Evolutionary conservation across 2,113 vertebrate genomes (phyloP).

Genomic region (Seriola dumerili): DNA sequence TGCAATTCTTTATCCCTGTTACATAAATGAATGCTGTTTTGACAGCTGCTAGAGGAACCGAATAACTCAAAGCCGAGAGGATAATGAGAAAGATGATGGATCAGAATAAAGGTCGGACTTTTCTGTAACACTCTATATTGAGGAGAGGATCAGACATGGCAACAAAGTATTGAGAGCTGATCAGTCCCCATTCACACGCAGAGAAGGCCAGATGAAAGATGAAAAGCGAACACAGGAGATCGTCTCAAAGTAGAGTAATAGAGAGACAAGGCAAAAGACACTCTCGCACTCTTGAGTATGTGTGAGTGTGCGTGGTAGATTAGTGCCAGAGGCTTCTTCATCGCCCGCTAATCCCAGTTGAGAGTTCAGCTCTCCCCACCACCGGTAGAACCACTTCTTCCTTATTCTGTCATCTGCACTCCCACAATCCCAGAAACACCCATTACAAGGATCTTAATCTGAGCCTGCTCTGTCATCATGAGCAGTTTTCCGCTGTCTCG

Average conservation of each 20-base stretch:
- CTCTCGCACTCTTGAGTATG: slow-evolving; percentile 6
- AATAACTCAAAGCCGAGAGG: slow-evolving; percentile 33
- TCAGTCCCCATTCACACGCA: slow-evolving; percentile 31
- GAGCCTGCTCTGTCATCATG: slow-evolving; percentile 56
- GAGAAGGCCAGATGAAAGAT: slow-evolving; percentile 59
- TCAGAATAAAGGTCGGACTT: slow-evolving; percentile 48
- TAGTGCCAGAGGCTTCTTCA: slow-evolving; percentile 71
- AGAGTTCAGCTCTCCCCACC: slow-evolving; percentile 57
- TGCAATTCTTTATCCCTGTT: slow-evolving; percentile 27
- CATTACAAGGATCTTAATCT: slow-evolving; percentile 64
- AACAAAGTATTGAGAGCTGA: slow-evolving; percentile 25
- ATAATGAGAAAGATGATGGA: slow-evolving; percentile 76
- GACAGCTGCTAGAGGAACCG: slow-evolving; percentile 11
- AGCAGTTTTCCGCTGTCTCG: slow-evolving; percentile 47
- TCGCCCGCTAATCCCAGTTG: slow-evolving; percentile 69
- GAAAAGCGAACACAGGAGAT: slow-evolving; percentile 52
- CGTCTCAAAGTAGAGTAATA: slow-evolving; percentile 56
- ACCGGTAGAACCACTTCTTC: slow-evolving; percentile 54
- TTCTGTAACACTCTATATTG: not conserved
- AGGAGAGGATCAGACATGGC: slow-evolving; percentile 20
- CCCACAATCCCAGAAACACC: slow-evolving; percentile 60
- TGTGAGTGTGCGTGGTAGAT: slow-evolving; percentile 64
- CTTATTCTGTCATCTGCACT: slow-evolving; percentile 56
- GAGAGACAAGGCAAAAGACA: slow-evolving; percentile 45
- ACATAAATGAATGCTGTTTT: slow-evolving; percentile 39